Conservation (phyloP, 2,797 vertebrate species). For the Botia kubotai region DNA sequence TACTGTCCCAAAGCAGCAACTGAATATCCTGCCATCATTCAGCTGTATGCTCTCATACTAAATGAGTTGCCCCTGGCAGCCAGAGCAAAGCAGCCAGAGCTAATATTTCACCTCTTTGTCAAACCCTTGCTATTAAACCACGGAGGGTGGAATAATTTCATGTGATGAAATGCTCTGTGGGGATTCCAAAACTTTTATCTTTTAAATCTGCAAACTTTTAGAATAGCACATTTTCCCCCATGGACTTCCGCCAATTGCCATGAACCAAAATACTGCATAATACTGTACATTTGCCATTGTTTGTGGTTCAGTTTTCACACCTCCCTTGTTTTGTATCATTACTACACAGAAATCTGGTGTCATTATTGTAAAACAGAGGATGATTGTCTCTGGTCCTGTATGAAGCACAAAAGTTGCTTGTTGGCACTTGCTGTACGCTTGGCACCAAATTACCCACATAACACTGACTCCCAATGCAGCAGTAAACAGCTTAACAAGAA, state of each 20-base stretch:
- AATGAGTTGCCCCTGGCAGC: slow-evolving; percentile 59
- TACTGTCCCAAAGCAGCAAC: slow-evolving; percentile 51
- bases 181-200: slow-evolving; percentile 44
- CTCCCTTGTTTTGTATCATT: neutral
- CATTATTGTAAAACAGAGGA: slow-evolving; percentile 15
- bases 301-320: neutral
- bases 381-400: neutral
- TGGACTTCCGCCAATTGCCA: neutral
- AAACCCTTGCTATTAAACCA: slow-evolving; percentile 38
- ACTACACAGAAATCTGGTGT: neutral
- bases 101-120: slow-evolving; percentile 56
- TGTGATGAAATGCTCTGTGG: slow-evolving; percentile 39
- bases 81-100: slow-evolving; percentile 50
- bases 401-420: slow-evolving; percentile 13
- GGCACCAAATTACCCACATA: slow-evolving; percentile 20
- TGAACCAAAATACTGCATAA: neutral
- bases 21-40: slow-evolving; percentile 41
- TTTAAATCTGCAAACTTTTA: slow-evolving; percentile 32
- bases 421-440: neutral
- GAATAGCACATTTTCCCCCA: slow-evolving; percentile 13
- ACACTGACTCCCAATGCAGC: slow-evolving; percentile 3
- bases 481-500: slow-evolving; percentile 9
- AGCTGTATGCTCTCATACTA: slow-evolving; percentile 49
- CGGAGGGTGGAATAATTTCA: slow-evolving; percentile 47
- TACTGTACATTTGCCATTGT: slow-evolving; percentile 1